Evolutionary conservation across 2,113 vertebrate genomes (phyloP).

Genomic region (Callaeas wilsoni): DNA sequence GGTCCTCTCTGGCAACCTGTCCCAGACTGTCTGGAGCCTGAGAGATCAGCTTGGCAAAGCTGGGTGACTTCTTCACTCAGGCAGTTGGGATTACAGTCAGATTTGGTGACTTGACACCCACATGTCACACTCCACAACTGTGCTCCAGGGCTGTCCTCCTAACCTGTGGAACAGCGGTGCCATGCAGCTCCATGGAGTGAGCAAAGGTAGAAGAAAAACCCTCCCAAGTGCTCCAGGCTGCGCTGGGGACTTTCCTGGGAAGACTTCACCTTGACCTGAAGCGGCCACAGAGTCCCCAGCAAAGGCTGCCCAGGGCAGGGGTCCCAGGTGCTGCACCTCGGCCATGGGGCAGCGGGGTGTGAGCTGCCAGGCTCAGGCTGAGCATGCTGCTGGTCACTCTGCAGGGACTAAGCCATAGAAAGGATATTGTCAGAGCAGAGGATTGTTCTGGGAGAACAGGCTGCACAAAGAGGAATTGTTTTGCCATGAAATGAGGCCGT

Average conservation of each 20-base stretch:
- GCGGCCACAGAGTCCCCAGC: background rate
- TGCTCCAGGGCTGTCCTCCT: background rate
- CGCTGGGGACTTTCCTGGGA: background rate
- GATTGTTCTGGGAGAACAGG: conserved; percentile 55
- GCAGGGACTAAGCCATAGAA: conserved; percentile 43
- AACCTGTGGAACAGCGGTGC: fast-evolving
- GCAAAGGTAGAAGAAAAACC: background rate
- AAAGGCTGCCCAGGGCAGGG: background rate
- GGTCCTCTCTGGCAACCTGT: background rate
- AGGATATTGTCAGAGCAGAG: conserved; percentile 45
- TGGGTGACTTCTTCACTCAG: background rate
- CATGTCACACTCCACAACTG: fast-evolving
- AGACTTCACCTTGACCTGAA: background rate
- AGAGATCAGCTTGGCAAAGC: background rate
- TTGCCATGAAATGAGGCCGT: conserved; percentile 6
- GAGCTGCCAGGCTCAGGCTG: background rate
- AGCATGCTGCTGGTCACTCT: background rate
- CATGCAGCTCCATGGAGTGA: background rate
- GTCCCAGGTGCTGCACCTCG: background rate
- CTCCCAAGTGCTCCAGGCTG: background rate
- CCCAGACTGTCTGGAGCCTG: background rate
- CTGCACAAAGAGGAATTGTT: conserved; percentile 57
- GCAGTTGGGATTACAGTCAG: background rate
- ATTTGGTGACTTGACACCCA: background rate
- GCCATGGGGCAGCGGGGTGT: background rate